Conservation (phyloP, 2,888 invertebrate species). For the Acanthosoma haemorrhoidale region DNA sequence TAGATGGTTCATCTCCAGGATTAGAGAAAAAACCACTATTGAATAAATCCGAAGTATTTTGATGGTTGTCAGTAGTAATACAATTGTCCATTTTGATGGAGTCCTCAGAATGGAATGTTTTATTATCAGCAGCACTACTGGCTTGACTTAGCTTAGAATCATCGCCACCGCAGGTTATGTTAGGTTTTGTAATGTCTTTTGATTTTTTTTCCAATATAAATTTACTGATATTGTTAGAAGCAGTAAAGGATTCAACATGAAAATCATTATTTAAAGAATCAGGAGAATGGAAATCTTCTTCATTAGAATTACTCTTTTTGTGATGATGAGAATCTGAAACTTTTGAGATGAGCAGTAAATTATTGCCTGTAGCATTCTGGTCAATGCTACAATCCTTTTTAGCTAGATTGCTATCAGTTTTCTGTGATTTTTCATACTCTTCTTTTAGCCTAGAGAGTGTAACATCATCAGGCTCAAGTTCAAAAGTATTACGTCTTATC, state of each 20-base stretch:
- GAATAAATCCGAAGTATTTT: background rate
- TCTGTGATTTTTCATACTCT: constrained; percentile 51
- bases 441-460: constrained; percentile 49
- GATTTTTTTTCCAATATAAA: too few relatives aligned
- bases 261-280: constrained; percentile 43
- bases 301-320: constrained; percentile 39
- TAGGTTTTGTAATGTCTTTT: too few relatives aligned
- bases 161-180: background rate
- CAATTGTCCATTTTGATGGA: background rate
- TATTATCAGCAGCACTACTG: background rate
- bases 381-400: background rate
- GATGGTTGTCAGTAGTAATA: background rate
- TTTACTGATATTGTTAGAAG: background rate
- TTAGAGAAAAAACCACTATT: constrained; percentile 26
- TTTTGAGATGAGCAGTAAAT: constrained; percentile 42
- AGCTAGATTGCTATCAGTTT: background rate
- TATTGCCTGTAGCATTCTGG: background rate
- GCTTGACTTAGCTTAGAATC: background rate
- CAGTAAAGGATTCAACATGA: constrained; percentile 30
- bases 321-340: constrained; percentile 46
- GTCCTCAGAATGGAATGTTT: background rate
- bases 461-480: constrained; percentile 48
- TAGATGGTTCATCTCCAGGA: constrained; percentile 15
- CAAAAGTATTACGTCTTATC: constrained; percentile 49
- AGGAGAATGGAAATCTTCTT: constrained; percentile 42